Percentiles rank a stretch among this genome's conserved stretches.
These are phyloP conservation scores for Drosophila cognata DNA, from an alignment of 2,888 invertebrate species.

Conservation along the genomic window DNA sequence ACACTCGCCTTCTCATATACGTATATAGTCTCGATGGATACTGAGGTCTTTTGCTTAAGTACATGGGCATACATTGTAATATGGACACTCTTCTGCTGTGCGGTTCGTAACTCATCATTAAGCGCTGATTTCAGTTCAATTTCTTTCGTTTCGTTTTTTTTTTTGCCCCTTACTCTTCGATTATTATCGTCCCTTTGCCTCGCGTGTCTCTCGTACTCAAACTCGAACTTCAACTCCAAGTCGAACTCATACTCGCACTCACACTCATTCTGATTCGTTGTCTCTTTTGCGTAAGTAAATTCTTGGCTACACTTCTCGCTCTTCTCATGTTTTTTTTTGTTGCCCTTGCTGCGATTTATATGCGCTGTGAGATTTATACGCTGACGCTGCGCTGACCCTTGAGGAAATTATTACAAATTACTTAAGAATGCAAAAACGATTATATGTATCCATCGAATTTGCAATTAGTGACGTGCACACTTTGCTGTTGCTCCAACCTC, in stretches of 20 bases:
- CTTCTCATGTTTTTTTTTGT: constrained; percentile 53
- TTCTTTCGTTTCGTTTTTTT: constrained; percentile 31
- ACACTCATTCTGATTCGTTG: constrained; percentile 3
- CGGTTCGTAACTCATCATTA: constrained; percentile 72
- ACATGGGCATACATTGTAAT: constrained; percentile 41
- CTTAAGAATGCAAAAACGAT: constrained; percentile 85
- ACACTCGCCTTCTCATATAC: not conserved
- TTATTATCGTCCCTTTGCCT: constrained; percentile 54
- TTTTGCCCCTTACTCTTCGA: constrained; percentile 48
- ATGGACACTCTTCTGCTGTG: constrained; percentile 24
- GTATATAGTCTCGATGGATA: not conserved
- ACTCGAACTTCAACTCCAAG: constrained; percentile 10
- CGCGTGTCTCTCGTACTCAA: constrained; percentile 2
- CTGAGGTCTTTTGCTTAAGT: constrained; percentile 6
- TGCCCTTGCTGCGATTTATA: constrained; percentile 70
- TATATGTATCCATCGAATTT: constrained; percentile 83
- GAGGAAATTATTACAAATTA: constrained; percentile 85
- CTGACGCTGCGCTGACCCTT: constrained; percentile 83
- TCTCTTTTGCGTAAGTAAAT: constrained; percentile 47
- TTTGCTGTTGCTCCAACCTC: constrained; percentile 51
- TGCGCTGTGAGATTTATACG: constrained; percentile 74
- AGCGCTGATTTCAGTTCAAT: constrained; percentile 68
- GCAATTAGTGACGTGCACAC: constrained; percentile 82
- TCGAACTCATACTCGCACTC: constrained; percentile 11
- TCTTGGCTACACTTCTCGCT: constrained; percentile 46